A percentile compares a stretch with the other conserved stretches of the same genome.
These are phyloP conservation scores for Ranitomeya variabilis DNA, from an alignment of 2,113 vertebrate species.

Conservation along the genomic window DNA sequence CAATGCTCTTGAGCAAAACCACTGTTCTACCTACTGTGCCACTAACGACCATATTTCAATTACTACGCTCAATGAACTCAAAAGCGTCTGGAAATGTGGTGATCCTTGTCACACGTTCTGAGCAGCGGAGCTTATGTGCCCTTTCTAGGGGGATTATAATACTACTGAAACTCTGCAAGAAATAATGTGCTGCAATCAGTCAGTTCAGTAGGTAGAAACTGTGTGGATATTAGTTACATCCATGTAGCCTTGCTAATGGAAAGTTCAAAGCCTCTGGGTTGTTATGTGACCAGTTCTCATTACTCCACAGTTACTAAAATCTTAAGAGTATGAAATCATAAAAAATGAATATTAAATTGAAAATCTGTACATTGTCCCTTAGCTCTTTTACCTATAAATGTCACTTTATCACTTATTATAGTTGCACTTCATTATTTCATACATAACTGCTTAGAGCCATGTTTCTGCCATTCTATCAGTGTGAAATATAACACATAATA, in stretches of 20 bases:
- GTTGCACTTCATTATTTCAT: background rate
- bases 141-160: conserved; percentile 40
- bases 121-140: conserved; percentile 38
- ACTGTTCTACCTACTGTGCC: conserved; percentile 1
- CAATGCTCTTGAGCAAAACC: conserved; percentile 31
- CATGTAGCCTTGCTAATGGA: conserved; percentile 28
- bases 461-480: background rate
- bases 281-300: conserved; percentile 24
- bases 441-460: background rate
- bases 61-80: conserved; percentile 48
- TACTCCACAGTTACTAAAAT: conserved; percentile 44
- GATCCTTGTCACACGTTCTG: conserved; percentile 48
- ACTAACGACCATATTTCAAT: conserved; percentile 53
- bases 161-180: conserved; percentile 22
- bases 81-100: conserved; percentile 35
- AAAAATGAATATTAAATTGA: conserved; percentile 36
- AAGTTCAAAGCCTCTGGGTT: conserved; percentile 35
- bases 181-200: conserved; percentile 45
- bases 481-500: background rate
- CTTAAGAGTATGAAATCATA: conserved; percentile 15
- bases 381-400: conserved; percentile 40
- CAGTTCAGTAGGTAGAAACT: conserved; percentile 22
- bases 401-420: conserved; percentile 20
- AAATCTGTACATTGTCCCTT: conserved; percentile 30
- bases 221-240: conserved; percentile 46